Evolutionary conservation across 1,140 invertebrate species (phyloP).

Genomic region (Bursaphelenchus mucronatus): DNA sequence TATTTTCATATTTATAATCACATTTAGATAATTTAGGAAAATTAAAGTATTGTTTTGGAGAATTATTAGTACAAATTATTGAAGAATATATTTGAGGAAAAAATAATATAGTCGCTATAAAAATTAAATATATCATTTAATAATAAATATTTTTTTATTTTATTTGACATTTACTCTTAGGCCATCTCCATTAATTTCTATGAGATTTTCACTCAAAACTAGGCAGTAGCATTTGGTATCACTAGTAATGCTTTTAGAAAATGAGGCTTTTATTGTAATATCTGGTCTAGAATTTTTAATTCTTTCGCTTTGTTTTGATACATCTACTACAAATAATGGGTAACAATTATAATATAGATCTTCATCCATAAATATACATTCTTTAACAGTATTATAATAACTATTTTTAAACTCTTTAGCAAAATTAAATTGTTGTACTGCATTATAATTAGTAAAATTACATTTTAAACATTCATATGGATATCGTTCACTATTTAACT

Average conservation of each 20-base stretch:
- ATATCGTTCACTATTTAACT: slow-evolving; percentile 34
- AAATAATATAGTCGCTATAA: slow-evolving; percentile 24
- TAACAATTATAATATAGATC: slow-evolving; percentile 35
- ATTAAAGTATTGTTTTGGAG: slow-evolving; percentile 34
- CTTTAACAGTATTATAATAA: slow-evolving; percentile 33
- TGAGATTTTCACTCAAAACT: too few relatives aligned
- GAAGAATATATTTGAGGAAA: neutral
- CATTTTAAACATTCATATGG: slow-evolving; percentile 42
- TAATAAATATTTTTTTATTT: slow-evolving; percentile 26
- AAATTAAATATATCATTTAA: slow-evolving; percentile 25
- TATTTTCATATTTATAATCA: too few relatives aligned
- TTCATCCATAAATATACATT: slow-evolving; percentile 39
- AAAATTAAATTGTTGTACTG: slow-evolving; percentile 38
- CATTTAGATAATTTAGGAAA: too few relatives aligned
- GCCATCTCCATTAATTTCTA: too few relatives aligned
- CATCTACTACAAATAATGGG: slow-evolving; percentile 34
- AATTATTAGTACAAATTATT: slow-evolving; percentile 37
- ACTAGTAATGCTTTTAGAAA: too few relatives aligned
- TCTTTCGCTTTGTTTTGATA: too few relatives aligned
- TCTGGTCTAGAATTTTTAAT: slow-evolving; percentile 34
- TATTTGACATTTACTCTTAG: slow-evolving; percentile 29
- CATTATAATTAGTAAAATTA: slow-evolving; percentile 37
- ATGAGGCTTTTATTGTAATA: too few relatives aligned
- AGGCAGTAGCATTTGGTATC: too few relatives aligned
- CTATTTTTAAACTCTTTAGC: slow-evolving; percentile 40